Percentiles rank a stretch among this genome's conserved stretches.
These are phyloP conservation scores for Ophioninae sp. DNA, from an alignment of 2,888 invertebrate species.

Conservation along the genomic window DNA sequence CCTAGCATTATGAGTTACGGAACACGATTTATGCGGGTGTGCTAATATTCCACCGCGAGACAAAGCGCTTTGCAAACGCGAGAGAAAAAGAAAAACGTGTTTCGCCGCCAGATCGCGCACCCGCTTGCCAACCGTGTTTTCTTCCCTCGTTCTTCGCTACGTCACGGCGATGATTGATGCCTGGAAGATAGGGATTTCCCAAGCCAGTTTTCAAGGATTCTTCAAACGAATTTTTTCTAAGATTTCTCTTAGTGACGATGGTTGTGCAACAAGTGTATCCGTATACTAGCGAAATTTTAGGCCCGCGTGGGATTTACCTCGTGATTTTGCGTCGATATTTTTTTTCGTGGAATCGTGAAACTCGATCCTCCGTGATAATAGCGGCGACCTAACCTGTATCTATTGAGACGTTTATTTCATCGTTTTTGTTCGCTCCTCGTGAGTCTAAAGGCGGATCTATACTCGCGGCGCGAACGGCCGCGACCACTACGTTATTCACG, in stretches of 20 bases:
- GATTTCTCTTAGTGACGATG: too few species aligned
- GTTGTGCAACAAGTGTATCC: too few species aligned
- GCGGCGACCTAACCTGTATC: constrained; percentile 2
- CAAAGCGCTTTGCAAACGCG: not conserved
- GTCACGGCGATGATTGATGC: not conserved
- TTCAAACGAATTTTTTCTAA: not conserved
- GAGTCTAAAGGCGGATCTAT: too few species aligned
- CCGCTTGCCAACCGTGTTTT: not conserved
- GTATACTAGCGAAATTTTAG: too few species aligned
- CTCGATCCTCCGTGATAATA: not conserved
- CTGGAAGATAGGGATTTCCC: not conserved
- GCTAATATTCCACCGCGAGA: not conserved
- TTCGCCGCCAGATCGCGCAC: not conserved
- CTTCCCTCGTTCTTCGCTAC: not conserved
- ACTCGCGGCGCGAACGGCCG: too few species aligned
- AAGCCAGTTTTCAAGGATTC: not conserved
- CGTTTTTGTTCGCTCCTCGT: too few species aligned
- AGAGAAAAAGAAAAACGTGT: not conserved
- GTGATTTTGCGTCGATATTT: too few species aligned
- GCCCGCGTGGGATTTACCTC: too few species aligned
- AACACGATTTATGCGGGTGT: not conserved
- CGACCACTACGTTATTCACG: too few species aligned
- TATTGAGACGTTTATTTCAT: constrained; percentile 4
- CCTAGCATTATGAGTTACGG: not conserved
- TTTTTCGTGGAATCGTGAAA: not conserved